These are phyloP conservation scores for Potamilus streckersoni DNA, from an alignment of 1,140 invertebrate species.

Conservation along the genomic window DNA sequence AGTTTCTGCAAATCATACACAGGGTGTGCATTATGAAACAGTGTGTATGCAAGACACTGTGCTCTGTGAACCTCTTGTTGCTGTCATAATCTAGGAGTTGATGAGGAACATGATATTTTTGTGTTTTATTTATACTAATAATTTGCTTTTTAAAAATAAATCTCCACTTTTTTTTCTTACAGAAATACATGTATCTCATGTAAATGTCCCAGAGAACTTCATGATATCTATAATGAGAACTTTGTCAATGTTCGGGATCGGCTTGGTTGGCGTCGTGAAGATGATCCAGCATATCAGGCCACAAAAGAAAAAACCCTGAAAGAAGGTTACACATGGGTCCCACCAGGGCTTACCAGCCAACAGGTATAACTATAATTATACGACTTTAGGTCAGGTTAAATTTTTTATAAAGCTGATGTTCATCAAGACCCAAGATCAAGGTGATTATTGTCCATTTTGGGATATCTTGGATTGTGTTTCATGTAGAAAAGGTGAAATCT, in stretches of 20 bases:
- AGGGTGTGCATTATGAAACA: not conserved
- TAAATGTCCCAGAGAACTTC: constrained; percentile 86
- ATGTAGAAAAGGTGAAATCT: too few species aligned
- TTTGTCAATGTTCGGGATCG: constrained; percentile 84
- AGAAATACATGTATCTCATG: constrained; percentile 90
- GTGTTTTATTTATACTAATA: not conserved
- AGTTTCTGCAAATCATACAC: constrained; percentile 1
- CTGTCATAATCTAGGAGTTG: not conserved
- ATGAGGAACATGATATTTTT: not conserved
- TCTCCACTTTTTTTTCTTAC: constrained; percentile 47
- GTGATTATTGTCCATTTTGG: not conserved
- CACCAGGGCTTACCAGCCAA: constrained; percentile 90
- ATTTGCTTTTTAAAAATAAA: not conserved
- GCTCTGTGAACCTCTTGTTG: not conserved
- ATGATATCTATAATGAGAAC: constrained; percentile 90
- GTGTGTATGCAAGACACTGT: too few species aligned
- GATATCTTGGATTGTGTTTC: too few species aligned
- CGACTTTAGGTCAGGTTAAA: not conserved
- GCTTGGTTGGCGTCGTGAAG: constrained; percentile 78
- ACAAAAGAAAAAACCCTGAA: constrained; percentile 56
- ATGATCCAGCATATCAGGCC: constrained; percentile 61
- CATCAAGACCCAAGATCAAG: not conserved
- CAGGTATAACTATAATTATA: constrained; percentile 43
- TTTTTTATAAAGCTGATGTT: too few species aligned
- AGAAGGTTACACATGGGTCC: constrained; percentile 99